phyloP scores from a whole-genome alignment of 2,888 invertebrate species.

The Sesamia inferens region DNA sequence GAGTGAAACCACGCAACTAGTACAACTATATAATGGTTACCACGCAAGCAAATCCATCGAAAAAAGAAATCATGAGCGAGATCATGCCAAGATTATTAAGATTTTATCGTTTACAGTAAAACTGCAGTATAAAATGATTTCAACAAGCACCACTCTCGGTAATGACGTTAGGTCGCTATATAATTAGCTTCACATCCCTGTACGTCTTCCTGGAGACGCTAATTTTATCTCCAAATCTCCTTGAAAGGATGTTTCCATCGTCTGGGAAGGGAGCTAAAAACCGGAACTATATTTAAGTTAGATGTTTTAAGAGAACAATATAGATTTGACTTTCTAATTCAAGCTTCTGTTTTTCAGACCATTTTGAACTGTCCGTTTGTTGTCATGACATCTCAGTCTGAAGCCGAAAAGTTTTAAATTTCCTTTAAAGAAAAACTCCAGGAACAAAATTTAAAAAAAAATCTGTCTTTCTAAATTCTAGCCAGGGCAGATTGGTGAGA shows the following conservation, averaged over 20 bases:
- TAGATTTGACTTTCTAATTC: neutral
- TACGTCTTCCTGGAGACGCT: slow-evolving; percentile 34
- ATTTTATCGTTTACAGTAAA: slow-evolving; percentile 35
- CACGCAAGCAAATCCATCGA: neutral
- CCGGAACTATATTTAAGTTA: no score
- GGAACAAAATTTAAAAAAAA: no score
- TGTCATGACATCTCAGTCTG: neutral
- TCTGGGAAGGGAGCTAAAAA: slow-evolving; percentile 8
- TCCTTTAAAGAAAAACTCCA: neutral
- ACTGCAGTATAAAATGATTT: slow-evolving; percentile 28
- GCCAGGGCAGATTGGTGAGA: neutral
- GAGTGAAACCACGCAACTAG: no score
- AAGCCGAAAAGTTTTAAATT: neutral
- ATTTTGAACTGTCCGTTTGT: neutral
- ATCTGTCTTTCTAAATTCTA: no score
- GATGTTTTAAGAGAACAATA: neutral
- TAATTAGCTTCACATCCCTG: slow-evolving; percentile 8
- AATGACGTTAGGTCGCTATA: slow-evolving; percentile 25
- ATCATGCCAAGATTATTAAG: slow-evolving; percentile 35
- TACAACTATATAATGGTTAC: neutral
- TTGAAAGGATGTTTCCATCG: slow-evolving; percentile 45
- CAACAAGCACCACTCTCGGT: neutral
- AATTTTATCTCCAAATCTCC: slow-evolving; percentile 30
- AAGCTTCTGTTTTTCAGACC: neutral
- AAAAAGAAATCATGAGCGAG: slow-evolving; percentile 1